A percentile compares a stretch with the other conserved stretches of the same genome.
Evolutionary conservation across 2,888 invertebrate species (phyloP).

Genomic region (Calliopum simillimum): DNA sequence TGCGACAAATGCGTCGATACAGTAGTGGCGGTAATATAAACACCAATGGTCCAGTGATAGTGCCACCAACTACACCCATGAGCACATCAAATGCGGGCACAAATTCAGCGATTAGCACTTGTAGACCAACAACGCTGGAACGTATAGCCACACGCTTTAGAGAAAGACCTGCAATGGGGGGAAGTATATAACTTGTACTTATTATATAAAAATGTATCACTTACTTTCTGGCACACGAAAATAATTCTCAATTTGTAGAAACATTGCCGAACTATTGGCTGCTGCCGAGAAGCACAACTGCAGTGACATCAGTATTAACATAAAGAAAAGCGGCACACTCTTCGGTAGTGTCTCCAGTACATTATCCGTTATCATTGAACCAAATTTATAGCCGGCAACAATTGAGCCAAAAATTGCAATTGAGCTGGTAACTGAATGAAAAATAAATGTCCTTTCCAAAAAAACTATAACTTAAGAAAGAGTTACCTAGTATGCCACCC

Average conservation of each 20-base stretch:
- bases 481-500: slow-evolving; percentile 76
- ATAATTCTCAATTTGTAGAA: slow-evolving; percentile 84
- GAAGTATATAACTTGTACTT: background rate
- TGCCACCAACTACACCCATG: slow-evolving; percentile 87
- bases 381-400: slow-evolving; percentile 76
- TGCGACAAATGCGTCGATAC: slow-evolving; percentile 76
- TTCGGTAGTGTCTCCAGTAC: slow-evolving; percentile 77
- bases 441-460: background rate
- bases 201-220: slow-evolving; percentile 39
- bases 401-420: slow-evolving; percentile 76
- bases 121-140: slow-evolving; percentile 76
- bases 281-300: slow-evolving; percentile 83
- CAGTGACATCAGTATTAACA: slow-evolving; percentile 79
- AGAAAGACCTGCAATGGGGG: slow-evolving; percentile 75
- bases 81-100: slow-evolving; percentile 88
- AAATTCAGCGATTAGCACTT: slow-evolving; percentile 82
- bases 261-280: slow-evolving; percentile 82
- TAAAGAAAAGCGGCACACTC: slow-evolving; percentile 73
- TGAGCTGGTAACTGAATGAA: slow-evolving; percentile 69
- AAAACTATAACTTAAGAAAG: background rate
- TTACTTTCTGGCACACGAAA: slow-evolving; percentile 80
- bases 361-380: slow-evolving; percentile 73
- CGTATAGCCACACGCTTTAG: slow-evolving; percentile 78
- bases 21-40: slow-evolving; percentile 87
- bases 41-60: slow-evolving; percentile 84